These are phyloP conservation scores for Lontra canadensis DNA, from an alignment of 2,113 vertebrate species.

Conservation along the genomic window DNA sequence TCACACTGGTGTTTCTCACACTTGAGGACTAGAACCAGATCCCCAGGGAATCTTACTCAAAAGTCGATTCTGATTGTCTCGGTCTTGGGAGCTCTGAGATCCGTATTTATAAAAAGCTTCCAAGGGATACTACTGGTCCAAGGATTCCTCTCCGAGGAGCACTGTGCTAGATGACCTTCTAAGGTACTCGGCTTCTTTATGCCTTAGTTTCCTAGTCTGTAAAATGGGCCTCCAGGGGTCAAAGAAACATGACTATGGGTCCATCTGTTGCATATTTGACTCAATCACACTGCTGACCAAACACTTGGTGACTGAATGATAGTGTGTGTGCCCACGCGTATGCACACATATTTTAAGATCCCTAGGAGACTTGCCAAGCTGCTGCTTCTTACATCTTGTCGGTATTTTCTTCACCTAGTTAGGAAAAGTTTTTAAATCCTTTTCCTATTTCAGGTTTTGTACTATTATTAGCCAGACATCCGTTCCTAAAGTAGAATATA, in stretches of 20 bases:
- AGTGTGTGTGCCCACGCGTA: neutral
- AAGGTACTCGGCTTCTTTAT: neutral
- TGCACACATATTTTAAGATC: neutral
- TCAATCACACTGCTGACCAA: neutral
- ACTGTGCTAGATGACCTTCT: neutral
- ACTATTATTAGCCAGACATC: neutral
- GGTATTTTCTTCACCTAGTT: neutral
- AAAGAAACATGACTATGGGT: neutral
- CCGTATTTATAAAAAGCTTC: neutral
- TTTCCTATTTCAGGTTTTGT: conserved; percentile 22
- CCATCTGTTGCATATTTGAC: neutral
- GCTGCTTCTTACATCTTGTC: neutral
- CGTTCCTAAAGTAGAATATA: neutral
- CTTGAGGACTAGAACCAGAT: neutral
- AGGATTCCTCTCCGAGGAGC: neutral
- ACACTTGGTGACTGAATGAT: neutral
- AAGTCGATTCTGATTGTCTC: neutral
- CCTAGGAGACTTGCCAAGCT: neutral
- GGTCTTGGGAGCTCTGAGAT: neutral
- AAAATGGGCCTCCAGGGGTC: neutral
- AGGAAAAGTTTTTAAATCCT: neutral
- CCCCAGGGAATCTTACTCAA: neutral
- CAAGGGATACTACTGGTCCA: neutral
- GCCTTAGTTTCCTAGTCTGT: conserved; percentile 65
- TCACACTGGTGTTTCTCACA: neutral